Conservation (phyloP, 2,888 invertebrate genomes). For the Aquatica leii region DNA sequence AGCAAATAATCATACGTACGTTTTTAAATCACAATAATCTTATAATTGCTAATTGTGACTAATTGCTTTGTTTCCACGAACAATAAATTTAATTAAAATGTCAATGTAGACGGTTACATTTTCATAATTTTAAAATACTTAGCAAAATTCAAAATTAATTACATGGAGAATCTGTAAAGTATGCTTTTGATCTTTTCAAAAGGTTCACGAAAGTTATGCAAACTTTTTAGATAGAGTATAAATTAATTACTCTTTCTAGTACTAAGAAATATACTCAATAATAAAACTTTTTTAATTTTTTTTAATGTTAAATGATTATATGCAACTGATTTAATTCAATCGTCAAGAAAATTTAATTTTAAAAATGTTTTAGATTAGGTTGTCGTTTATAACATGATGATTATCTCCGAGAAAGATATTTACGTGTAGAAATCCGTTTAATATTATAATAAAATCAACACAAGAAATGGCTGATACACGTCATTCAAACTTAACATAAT, state of each 20-base stretch:
- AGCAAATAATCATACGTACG: too few relatives aligned
- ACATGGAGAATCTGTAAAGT: not conserved
- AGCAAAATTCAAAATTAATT: conserved; percentile 2
- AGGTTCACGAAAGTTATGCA: not conserved
- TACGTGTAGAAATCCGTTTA: too few relatives aligned
- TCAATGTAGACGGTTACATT: not conserved
- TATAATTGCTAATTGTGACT: too few relatives aligned
- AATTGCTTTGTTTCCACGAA: too few relatives aligned
- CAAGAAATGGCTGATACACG: too few relatives aligned
- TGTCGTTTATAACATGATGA: too few relatives aligned
- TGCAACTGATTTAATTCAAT: conserved; percentile 32
- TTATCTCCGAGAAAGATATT: too few relatives aligned
- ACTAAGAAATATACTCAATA: too few relatives aligned
- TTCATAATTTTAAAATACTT: conserved; percentile 8
- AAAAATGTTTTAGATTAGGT: conserved; percentile 12
- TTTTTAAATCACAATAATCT: too few relatives aligned
- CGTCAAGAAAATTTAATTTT: conserved; percentile 29
- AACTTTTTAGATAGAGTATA: not conserved
- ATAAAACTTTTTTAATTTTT: too few relatives aligned
- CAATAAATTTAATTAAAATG: not conserved
- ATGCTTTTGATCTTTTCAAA: conserved; percentile 4
- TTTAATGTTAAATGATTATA: too few relatives aligned
- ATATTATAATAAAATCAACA: too few relatives aligned
- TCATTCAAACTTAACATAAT: conserved; percentile 13
- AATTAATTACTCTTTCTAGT: not conserved